Base-by-base conservation (phyloP, 2,888 invertebrate species). In the Pyrrhia umbra region DNA sequence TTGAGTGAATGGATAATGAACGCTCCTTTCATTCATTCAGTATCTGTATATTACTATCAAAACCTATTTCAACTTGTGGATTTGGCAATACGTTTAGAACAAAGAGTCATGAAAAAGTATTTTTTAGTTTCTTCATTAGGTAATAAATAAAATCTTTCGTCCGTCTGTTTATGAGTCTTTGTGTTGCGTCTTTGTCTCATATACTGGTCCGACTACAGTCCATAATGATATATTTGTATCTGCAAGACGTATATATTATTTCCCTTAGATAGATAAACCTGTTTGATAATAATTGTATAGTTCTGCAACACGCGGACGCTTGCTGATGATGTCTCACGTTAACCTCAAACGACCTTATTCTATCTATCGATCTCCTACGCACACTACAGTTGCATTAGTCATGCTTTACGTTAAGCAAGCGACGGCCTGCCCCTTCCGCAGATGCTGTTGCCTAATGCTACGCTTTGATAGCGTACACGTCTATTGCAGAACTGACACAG, bases 261-360 rank as follows among this genome's bases (percentile, higher is more conserved):
- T n/a, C n/a, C 6, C 18, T n/a, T 23, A 56, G 13, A 42, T 40
- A 39, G 20, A 34, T 15, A 18, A 20, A 13, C 42, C 42, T 45
- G 25, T 39, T 46, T 20, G 37, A 21, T 46, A 20, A 63, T 56
- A 60, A 46, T 54, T 21, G 37, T 58, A 60, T 50, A 49, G 68
- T 80, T 77, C 72, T 63, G 75, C 68, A 81, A 80, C 67, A 71
- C 61, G 68, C 81, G 78, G 71, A 72, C 66, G 62, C 65, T 65
- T 54, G 68, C 77, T 76, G 77, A 66, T 76, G 65, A 62, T 62
- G 75, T 70, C 82, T 83, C 82, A 83, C 77, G 81, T 70, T 84
- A 87, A 85, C 90, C 89, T 89, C 86, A 66, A 85, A 84, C 85
- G 87, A 85, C 89, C 89, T 88, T 85, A 84, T 72, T 77, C 71